Evolutionary conservation across 2,888 invertebrate species (phyloP), one percentile per base, ranked within the genome.

Genomic region (Dromius quadrimaculatus): DNA sequence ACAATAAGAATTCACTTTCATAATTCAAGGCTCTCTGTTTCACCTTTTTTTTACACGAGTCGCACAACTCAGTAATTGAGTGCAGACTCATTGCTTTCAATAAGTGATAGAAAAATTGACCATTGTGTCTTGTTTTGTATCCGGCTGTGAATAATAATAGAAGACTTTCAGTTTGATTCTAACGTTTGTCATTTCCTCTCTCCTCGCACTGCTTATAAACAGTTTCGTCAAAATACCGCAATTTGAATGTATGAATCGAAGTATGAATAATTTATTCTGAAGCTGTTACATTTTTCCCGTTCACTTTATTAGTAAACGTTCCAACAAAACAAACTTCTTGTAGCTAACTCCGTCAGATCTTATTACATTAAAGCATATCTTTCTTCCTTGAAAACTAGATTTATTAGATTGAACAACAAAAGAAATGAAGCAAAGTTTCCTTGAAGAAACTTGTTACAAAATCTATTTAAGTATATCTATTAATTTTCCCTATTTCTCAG

Each of bases 1-100:
- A 65, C 65, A 65, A 65, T 65, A 50, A 50, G 65, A 65, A 65
- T 65, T 36, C 50, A 65, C 65, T 65, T 65, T 65, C 65, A 65
- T 65, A 50, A 65, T 65, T 65, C 65, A 65, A 65, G 65, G 65
- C 50, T 47, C 65, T 50, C 50, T 34, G 45, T 13, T 19, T 36
- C 6, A 13, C 36, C 34, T 50, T 65, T 65, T 65, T 65, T 50
- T 65, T 65, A n/a, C n/a, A n/a, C n/a, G n/a, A n/a, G n/a, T n/a
- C n/a, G n/a, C n/a, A n/a, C n/a, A n/a, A n/a, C n/a, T n/a, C n/a
- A n/a, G n/a, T n/a, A n/a, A n/a, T n/a, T n/a, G n/a, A n/a, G 45
- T 63, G 64, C 32, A 19, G 65, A 38, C 38, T 59, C 59, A 59
- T 59, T 59, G 20, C 61, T 38, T 61, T 61, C 61, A 22, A 61